Percentiles rank a stretch among this genome's conserved stretches.
phyloP scores from a whole-genome alignment of 2,113 vertebrate genomes.

The Australoheros scitulus region DNA sequence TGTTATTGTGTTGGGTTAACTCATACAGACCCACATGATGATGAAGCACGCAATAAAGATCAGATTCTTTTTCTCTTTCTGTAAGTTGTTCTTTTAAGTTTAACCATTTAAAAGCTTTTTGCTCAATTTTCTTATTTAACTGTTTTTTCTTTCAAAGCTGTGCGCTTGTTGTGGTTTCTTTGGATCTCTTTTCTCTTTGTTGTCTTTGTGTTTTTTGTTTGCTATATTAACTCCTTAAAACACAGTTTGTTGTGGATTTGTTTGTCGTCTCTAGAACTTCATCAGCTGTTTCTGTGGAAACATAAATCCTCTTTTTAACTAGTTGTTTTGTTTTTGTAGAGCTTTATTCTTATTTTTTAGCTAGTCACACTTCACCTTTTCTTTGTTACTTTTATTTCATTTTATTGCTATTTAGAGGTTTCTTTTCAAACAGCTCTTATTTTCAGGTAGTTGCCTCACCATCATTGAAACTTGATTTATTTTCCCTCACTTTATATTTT shows the following conservation, averaged over 20 bases:
- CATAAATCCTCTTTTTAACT: not conserved
- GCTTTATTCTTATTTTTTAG: not conserved
- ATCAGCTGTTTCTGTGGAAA: not conserved
- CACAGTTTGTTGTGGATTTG: not conserved
- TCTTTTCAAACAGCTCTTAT: not conserved
- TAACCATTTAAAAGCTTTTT: not conserved
- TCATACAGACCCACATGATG: not conserved
- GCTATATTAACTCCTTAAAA: not conserved
- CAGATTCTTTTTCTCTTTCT: not conserved
- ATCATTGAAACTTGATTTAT: not conserved
- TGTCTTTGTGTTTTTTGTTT: not conserved
- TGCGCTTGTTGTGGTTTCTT: rapidly evolving
- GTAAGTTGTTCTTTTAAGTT: not conserved
- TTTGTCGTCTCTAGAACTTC: not conserved
- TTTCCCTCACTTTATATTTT: not conserved
- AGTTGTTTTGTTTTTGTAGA: not conserved
- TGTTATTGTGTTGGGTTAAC: not conserved
- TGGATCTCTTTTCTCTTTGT: not conserved
- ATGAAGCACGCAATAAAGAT: too few relatives aligned
- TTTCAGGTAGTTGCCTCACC: not conserved
- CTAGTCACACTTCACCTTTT: not conserved
- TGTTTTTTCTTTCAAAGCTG: not conserved
- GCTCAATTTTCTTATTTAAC: not conserved
- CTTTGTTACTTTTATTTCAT: not conserved
- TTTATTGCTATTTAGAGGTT: not conserved